Evolutionary conservation across 1,140 invertebrate genomes (phyloP), one percentile per base, ranked within the genome.

Genomic region (Vanessa tameamea): DNA sequence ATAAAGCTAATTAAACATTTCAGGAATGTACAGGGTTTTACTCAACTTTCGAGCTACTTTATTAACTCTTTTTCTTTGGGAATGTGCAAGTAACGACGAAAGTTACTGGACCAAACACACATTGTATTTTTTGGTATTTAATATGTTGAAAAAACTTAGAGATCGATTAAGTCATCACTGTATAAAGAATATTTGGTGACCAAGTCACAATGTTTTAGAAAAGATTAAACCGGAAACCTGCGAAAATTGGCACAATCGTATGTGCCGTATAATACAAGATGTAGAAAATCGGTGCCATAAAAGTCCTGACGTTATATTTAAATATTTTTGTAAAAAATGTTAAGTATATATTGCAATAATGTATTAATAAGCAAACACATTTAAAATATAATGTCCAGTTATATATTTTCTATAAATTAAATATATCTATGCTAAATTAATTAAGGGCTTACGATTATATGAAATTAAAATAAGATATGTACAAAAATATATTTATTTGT

Each of bases 61-160:
- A 86, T 87, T 61, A 87, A 81, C 82, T 7, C 64, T 87, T 64
- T 85, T 85, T 79, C 70, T 87, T 51, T 87, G 83, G 85, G 85
- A 85, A 76, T 70, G 76, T 64, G 48, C 61, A 47, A 59, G 59
- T 48, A 74, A 68, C 37, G 69, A 76, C 65, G 71, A 78, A 16
- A 23, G 59, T 3, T 84, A 81, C 77, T 87, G 85, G 85, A 72
- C 59, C 47, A 74, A 76, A 12, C 80, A 78, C 16, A 84, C 83
- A 14, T 71, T 87, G 31, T 76, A 75, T 11, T 76, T 73, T 65
- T 73, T 87, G 31, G 72, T 84, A 14, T 13, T 84, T n/a, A 65
- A 81, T 51, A 87, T 87, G 85, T 64, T 85, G 43, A 78, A 77
- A 55, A 84, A 78, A 69, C 71, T 87, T 31, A 77, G 73, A 68